Evolutionary conservation across 64 coral and sea anemone species (phyloP), one percentile per base, ranked within the genome.

Genomic region (Montipora cactus): DNA sequence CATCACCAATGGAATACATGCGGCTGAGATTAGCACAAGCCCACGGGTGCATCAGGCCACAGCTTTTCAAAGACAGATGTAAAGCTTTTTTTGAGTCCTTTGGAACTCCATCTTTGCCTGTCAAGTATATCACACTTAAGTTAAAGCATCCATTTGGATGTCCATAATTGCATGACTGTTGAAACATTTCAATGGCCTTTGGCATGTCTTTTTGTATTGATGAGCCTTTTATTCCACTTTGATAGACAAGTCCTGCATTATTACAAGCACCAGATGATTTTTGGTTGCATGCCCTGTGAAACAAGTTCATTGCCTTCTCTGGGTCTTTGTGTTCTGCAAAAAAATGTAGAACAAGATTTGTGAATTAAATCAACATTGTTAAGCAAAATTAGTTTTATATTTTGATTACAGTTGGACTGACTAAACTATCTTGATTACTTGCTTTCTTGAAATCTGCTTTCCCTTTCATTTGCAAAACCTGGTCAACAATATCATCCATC

Each of bases 91-190:
- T 84, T 92, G 96, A 96, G 85, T 99, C 95, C 44, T 99, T 99
- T 74, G 83, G 61, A 44, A 96, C 75, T 28, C 95, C 95, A 94
- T 89, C 79, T 76, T 90, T 96, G 22, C 98, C 98, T 57, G 87
- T 94, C 18, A 99, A 90, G 77, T 99, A 96, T 64, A 92, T 59
- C 51, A 92, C 91, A 90, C 98, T 99, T 2, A 99, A 70, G 59
- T 99, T 99, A 72, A 99, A 99, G 86, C 98, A 99, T 4, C 95
- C 98, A 90, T 96, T 99, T 87, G 59, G 77, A 70, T 94, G 91
- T 61, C 92, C 89, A 22, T 81, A 81, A 50, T 94, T 64, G 5
- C 98, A 99, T 47, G 94, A 93, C 85, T 90, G 94, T 23, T 69
- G 47, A 87, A 96, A 99, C 45, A 94, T 59, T 37, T 96, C 88